Conservation (phyloP, 2,888 invertebrate genomes). For the Ephialtes manifestator region DNA sequence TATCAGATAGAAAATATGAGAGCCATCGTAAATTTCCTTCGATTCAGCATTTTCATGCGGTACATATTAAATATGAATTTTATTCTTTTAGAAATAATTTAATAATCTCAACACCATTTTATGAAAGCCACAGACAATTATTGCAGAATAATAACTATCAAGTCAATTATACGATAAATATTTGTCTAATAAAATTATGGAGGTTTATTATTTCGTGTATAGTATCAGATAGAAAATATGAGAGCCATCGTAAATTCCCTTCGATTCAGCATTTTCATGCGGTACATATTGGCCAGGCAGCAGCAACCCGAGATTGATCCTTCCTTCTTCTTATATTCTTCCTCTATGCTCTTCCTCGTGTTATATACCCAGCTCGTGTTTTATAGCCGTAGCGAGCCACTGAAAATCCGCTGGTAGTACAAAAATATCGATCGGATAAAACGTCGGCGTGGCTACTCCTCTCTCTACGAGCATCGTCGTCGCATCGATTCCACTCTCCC, state of each 20-base stretch:
- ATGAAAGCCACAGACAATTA: too few relatives aligned
- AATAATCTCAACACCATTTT: too few relatives aligned
- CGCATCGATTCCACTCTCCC: constrained; percentile 48
- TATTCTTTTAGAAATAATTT: too few relatives aligned
- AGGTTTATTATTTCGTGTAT: too few relatives aligned
- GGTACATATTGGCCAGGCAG: neutral
- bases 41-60: too few relatives aligned
- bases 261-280: constrained; percentile 16
- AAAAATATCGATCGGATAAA: constrained; percentile 47
- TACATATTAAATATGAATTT: too few relatives aligned
- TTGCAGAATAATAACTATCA: too few relatives aligned
- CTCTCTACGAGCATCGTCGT: constrained; percentile 52
- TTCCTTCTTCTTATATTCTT: constrained; percentile 22
- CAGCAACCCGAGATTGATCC: constrained; percentile 22
- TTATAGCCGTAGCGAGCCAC: constrained; percentile 1
- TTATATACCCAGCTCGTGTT: neutral
- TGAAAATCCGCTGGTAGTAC: constrained; percentile 30
- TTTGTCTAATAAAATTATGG: too few relatives aligned
- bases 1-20: too few relatives aligned
- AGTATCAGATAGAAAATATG: neutral
- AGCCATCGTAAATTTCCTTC: too few relatives aligned
- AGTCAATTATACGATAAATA: too few relatives aligned
- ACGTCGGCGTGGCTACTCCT: constrained; percentile 54
- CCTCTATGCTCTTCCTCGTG: neutral
- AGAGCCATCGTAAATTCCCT: neutral